Evolutionary conservation across 2,113 vertebrate genomes (phyloP), one percentile per base, ranked within the genome.

Genomic region (Astatoreochromis straeleni): DNA sequence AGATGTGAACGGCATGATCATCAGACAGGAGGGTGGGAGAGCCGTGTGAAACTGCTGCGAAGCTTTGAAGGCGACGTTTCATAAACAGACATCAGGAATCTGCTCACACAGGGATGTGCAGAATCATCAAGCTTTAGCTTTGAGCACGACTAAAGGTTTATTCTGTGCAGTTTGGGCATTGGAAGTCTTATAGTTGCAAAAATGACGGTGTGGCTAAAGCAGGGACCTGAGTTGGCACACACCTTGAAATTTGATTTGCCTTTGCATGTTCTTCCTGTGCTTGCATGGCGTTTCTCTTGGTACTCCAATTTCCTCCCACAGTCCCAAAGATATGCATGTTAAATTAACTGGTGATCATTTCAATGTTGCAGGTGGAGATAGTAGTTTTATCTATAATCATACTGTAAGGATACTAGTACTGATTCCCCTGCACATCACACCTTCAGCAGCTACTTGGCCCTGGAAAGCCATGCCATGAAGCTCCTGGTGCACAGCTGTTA

Each of bases 1-100:
- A 93, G 90, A 94, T 94, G 92, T 91, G 88, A 87, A 65, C 3
- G 3, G 85, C 17, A 9, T 68, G 91, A 84, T 26, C 1, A 24
- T 83, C 82, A 40, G 49, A 58, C 31, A 1, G 40, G 85, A 31
- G 24, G 24, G 45, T 5, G 78, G 51, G 29, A 75, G 83, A 49
- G 49, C 55, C 3, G 45, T 2, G 17, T 19, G 81, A 42, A 42
- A 13, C 87, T 21, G 90, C 88, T 82, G 85, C 4, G 89, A 88
- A n/a, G 80, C 83, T 92, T 87, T 89, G 86, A 92, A 82, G 85
- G 17, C 19, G 33, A 60, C 10, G 58, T 40, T 82, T 40, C 12
- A 57, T 51, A 90, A 89, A 91, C 89, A 88, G 10, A 45, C 24
- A 2, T 24, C 31, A 82, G 90, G 85, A 88, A 84, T 85, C 88